These are phyloP conservation scores for Ecliptopera silaceata DNA, from an alignment of 2,888 invertebrate species.

Conservation along the genomic window DNA sequence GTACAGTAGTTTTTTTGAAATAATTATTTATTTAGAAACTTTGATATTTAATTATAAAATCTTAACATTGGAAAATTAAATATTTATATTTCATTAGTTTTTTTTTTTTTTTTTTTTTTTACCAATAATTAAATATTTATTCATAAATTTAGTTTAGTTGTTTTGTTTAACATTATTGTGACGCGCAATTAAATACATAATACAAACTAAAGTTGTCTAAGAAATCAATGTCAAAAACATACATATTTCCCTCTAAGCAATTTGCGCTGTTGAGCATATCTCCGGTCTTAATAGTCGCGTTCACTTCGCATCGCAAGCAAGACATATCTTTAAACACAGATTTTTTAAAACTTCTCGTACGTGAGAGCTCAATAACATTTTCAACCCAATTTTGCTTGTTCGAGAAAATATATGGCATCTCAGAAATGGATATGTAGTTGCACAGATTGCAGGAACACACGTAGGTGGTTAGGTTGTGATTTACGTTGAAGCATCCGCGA, in stretches of 20 bases:
- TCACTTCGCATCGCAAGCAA: conserved; percentile 67
- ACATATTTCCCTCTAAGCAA: conserved; percentile 68
- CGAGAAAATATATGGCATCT: conserved; percentile 64
- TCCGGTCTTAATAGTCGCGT: conserved; percentile 44
- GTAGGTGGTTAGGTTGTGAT: conserved; percentile 58
- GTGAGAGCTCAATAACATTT: conserved; percentile 64
- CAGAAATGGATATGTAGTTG: conserved; percentile 64
- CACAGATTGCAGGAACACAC: conserved; percentile 72
- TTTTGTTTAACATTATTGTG: too few relatives aligned
- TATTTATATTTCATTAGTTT: too few relatives aligned
- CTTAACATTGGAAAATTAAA: too few relatives aligned
- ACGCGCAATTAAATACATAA: too few relatives aligned
- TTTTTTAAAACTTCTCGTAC: conserved; percentile 57
- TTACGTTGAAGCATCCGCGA: conserved; percentile 65
- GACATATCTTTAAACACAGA: conserved; percentile 63
- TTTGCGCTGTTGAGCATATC: conserved; percentile 49
- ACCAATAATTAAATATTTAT: too few relatives aligned
- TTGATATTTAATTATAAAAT: too few relatives aligned
- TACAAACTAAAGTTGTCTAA: too few relatives aligned
- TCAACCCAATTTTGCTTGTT: conserved; percentile 61
- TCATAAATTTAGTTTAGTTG: too few relatives aligned
- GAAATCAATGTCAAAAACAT: conserved; percentile 40
- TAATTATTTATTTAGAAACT: too few relatives aligned
- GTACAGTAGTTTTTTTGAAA: too few relatives aligned
- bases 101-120: too few relatives aligned